Percentiles rank a stretch among this genome's conserved stretches.
phyloP scores from a whole-genome alignment of 1,140 invertebrate species.

The Diploscapter pachys region DNA sequence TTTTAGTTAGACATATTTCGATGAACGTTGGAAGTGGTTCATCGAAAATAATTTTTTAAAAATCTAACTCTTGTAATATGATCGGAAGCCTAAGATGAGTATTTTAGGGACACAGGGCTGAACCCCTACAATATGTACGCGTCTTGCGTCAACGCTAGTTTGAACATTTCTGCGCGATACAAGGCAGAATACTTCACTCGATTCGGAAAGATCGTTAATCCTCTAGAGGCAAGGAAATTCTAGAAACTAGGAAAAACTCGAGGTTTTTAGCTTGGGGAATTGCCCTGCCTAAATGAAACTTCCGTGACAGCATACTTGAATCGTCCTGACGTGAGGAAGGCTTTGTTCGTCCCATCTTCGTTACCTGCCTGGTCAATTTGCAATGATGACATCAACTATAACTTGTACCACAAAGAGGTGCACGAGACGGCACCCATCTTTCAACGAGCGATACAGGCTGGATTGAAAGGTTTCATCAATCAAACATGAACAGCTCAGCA shows the following conservation, averaged over 20 bases:
- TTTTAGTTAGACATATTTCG: conserved; percentile 27
- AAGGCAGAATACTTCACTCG: conserved; percentile 23
- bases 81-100: background rate
- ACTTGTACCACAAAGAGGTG: conserved; percentile 23
- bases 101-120: conserved; percentile 24
- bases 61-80: too few species aligned
- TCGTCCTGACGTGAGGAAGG: conserved; percentile 26
- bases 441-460: conserved; percentile 26
- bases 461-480: background rate
- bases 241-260: background rate
- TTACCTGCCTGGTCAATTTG: conserved; percentile 30
- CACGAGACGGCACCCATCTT: conserved; percentile 26
- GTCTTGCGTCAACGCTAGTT: conserved; percentile 22
- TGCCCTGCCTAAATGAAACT: conserved; percentile 37
- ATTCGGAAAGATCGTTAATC: conserved; percentile 20
- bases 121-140: conserved; percentile 43
- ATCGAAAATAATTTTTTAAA: background rate
- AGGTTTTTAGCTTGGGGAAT: background rate
- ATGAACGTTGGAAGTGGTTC: conserved; percentile 27
- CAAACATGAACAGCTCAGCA: background rate
- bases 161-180: conserved; percentile 13
- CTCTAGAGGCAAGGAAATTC: conserved; percentile 7
- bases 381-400: conserved; percentile 8
- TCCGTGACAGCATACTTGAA: conserved; percentile 38
- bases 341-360: conserved; percentile 30